Evolutionary conservation across 2,113 vertebrate genomes (phyloP).

Genomic region (Zingel zingel): DNA sequence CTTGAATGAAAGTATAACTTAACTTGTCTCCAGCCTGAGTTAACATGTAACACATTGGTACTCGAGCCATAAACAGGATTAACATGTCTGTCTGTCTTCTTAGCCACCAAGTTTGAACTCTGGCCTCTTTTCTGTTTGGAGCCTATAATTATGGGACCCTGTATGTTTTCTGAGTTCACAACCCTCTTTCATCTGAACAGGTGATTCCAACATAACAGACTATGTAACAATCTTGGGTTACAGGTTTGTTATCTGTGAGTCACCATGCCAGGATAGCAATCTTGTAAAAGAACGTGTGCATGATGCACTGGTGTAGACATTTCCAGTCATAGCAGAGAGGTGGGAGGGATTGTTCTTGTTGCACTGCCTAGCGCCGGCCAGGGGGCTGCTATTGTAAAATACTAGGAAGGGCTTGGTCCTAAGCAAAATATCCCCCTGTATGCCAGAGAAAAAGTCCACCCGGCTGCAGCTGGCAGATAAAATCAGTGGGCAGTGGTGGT

Average conservation of each 20-base stretch:
- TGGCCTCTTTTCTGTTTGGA: constrained; percentile 20
- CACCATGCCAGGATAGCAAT: background rate
- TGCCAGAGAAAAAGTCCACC: constrained; percentile 73
- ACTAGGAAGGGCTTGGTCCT: constrained; percentile 94
- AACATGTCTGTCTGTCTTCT: background rate
- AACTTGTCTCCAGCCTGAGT: background rate
- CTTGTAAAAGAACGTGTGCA: constrained; percentile 28
- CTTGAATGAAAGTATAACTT: background rate
- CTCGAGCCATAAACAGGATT: background rate
- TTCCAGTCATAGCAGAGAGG: constrained; percentile 65
- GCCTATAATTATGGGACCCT: constrained; percentile 29
- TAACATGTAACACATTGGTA: constrained; percentile 32
- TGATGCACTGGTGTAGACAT: constrained; percentile 51
- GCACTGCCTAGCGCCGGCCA: constrained; percentile 44
- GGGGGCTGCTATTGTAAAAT: constrained; percentile 86
- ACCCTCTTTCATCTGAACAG: constrained; percentile 21
- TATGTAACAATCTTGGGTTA: background rate
- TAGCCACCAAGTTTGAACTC: background rate
- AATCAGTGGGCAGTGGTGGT: constrained; percentile 55
- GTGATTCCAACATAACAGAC: background rate
- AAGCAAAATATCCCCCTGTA: constrained; percentile 85
- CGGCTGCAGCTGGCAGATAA: constrained; percentile 85
- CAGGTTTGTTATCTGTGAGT: constrained; percentile 6
- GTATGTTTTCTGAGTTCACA: constrained; percentile 11
- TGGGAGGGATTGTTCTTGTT: constrained; percentile 62